A percentile compares a stretch with the other conserved stretches of the same genome.
phyloP scores from a whole-genome alignment of 2,113 vertebrate species.

The Thomomys bottae region DNA sequence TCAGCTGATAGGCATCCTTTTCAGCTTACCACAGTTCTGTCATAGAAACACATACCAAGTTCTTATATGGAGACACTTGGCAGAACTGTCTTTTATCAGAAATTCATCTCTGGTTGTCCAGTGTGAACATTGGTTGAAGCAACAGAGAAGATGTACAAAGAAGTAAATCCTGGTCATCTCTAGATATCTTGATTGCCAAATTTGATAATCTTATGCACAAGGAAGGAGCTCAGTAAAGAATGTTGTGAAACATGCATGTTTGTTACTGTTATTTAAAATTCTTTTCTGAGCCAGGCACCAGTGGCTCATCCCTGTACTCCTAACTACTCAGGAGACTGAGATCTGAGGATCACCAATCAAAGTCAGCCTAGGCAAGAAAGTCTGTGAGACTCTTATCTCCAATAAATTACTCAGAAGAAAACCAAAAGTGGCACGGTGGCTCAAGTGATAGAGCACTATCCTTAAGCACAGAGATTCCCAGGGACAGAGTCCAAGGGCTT shows the following conservation, averaged over 20 bases:
- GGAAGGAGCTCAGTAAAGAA: not conserved
- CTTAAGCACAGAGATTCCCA: too few species aligned
- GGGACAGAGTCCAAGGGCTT: too few species aligned
- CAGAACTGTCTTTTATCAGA: conserved; percentile 64
- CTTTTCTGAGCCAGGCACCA: not conserved
- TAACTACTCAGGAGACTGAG: too few species aligned
- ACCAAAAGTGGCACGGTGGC: too few species aligned
- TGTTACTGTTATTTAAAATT: not conserved
- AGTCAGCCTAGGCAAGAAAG: too few species aligned
- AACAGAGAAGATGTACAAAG: not conserved
- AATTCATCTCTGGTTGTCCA: conserved; percentile 50
- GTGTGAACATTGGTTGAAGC: conserved; percentile 22
- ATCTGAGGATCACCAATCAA: too few species aligned
- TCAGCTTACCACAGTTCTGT: conserved; percentile 58
- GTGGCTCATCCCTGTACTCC: too few species aligned
- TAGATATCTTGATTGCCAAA: not conserved
- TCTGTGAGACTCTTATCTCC: too few species aligned
- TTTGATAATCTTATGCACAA: not conserved
- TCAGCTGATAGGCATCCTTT: conserved; percentile 56
- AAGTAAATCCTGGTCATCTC: conserved; percentile 32
- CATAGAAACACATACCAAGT: conserved; percentile 39
- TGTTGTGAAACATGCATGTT: not conserved
- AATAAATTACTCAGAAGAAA: too few species aligned
- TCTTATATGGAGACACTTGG: conserved; percentile 23
- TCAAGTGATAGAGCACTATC: too few species aligned